These are phyloP conservation scores for Cantharis rustica DNA, from an alignment of 2,888 invertebrate species.

Conservation along the genomic window DNA sequence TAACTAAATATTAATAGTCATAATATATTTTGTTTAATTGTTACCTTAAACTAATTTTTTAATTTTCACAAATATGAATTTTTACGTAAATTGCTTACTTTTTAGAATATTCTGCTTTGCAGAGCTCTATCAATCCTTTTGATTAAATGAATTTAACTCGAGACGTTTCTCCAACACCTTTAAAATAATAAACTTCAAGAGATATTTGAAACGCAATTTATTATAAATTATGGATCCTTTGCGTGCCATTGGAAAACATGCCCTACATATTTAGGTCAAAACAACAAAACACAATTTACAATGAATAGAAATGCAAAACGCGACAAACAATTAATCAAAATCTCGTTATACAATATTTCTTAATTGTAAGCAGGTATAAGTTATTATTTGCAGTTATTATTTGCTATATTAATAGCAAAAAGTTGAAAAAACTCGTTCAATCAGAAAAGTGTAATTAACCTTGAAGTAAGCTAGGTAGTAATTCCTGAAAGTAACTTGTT, in stretches of 20 bases:
- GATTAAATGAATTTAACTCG: not conserved
- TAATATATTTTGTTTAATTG: not conserved
- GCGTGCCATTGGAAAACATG: not conserved
- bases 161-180: not conserved
- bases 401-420: not conserved
- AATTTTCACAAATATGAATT: not conserved
- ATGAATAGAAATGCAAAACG: not conserved
- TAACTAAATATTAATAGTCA: not conserved
- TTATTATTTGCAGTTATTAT: not conserved
- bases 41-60: not conserved
- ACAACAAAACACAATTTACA: not conserved
- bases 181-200: not conserved
- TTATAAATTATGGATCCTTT: conserved; percentile 1
- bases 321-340: not conserved
- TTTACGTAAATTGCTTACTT: not conserved
- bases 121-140: not conserved
- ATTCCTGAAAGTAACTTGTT: not conserved
- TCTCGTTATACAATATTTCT: not conserved
- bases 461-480: not conserved
- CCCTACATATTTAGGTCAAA: not conserved
- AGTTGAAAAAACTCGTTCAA: not conserved
- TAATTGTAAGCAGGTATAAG: not conserved
- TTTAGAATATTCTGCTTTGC: not conserved
- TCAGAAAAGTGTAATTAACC: not conserved
- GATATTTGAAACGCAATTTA: not conserved